phyloP scores from a whole-genome alignment of 2,797 vertebrate genomes.

The Centroberyx gerrardi region DNA sequence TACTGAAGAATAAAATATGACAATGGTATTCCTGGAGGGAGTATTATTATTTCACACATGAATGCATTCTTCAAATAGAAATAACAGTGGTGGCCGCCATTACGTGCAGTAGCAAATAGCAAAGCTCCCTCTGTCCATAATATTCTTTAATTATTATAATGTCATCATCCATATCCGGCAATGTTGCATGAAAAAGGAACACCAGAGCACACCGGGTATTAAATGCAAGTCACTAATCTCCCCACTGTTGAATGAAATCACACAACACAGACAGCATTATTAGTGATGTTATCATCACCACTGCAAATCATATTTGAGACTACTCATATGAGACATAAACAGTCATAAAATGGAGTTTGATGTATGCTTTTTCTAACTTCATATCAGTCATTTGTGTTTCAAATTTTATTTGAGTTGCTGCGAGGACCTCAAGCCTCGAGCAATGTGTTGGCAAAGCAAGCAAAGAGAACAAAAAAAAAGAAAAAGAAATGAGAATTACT shows the following conservation, averaged over 20 bases:
- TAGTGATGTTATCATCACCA: slow-evolving; percentile 78
- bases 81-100: slow-evolving; percentile 84
- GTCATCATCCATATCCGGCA: slow-evolving; percentile 85
- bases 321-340: slow-evolving; percentile 60
- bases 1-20: slow-evolving; percentile 84
- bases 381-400: slow-evolving; percentile 14
- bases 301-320: slow-evolving; percentile 69
- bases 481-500: slow-evolving; percentile 21
- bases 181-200: slow-evolving; percentile 82
- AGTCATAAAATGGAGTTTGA: slow-evolving; percentile 36
- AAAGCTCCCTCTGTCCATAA: slow-evolving; percentile 81
- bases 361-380: slow-evolving; percentile 41
- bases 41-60: slow-evolving; percentile 87
- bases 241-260: slow-evolving; percentile 81
- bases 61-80: slow-evolving; percentile 85
- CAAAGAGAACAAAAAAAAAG: neutral
- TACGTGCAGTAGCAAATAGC: slow-evolving; percentile 78
- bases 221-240: slow-evolving; percentile 85
- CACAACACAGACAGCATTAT: slow-evolving; percentile 80
- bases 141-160: slow-evolving; percentile 88
- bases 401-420: slow-evolving; percentile 1
- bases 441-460: neutral
- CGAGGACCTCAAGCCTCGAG: neutral
- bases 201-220: slow-evolving; percentile 80
- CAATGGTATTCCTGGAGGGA: slow-evolving; percentile 84